phyloP scores from a whole-genome alignment of 2,113 vertebrate genomes.

The Tautogolabrus adspersus region DNA sequence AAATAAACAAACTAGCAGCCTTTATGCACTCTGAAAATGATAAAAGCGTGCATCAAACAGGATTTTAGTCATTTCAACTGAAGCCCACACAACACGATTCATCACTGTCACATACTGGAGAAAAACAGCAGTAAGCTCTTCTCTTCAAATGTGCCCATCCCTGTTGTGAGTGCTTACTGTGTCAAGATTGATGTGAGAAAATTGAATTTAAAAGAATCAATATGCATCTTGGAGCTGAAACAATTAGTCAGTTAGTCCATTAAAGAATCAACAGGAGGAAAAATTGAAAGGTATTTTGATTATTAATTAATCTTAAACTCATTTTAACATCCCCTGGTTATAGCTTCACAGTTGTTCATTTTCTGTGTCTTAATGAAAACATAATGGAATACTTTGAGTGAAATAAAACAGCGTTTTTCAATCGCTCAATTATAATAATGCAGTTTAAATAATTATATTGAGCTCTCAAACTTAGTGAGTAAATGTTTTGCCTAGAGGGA shows the following conservation, averaged over 20 bases:
- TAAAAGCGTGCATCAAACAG: conserved; percentile 1
- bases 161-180: not conserved
- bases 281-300: not conserved
- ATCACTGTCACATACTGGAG: not conserved
- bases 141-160: not conserved
- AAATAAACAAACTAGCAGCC: not conserved
- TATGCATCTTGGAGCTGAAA: not conserved
- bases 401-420: no score
- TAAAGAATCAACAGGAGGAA: conserved; percentile 3
- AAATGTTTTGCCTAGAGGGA: not conserved
- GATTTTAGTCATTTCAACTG: not conserved
- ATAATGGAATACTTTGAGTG: no score
- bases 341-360: not conserved
- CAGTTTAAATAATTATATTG: no score
- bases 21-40: not conserved
- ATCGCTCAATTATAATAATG: no score
- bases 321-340: conserved; percentile 1
- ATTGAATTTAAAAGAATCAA: conserved; percentile 20
- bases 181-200: conserved; percentile 6
- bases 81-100: not conserved
- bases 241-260: not conserved
- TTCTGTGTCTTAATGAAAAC: no score
- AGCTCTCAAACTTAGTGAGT: not conserved
- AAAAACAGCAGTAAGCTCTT: not conserved
- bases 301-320: not conserved